These are phyloP conservation scores for Leptopilina clavipes DNA, from an alignment of 1,140 invertebrate species.

Conservation along the genomic window DNA sequence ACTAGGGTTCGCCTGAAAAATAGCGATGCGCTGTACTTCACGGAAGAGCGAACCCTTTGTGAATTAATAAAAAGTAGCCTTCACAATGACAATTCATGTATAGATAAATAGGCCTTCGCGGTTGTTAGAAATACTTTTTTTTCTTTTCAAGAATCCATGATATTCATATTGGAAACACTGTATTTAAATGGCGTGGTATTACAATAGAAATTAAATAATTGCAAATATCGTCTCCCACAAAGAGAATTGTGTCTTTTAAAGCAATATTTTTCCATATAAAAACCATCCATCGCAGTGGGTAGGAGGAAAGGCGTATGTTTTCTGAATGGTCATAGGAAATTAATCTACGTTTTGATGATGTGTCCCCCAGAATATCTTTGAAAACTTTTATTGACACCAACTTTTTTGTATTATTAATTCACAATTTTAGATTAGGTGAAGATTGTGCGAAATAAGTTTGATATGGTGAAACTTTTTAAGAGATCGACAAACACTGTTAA, in stretches of 20 bases:
- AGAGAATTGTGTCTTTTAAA: background rate
- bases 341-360: conserved; percentile 53
- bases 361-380: background rate
- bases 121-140: conserved; percentile 22
- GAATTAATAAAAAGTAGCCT: conserved; percentile 65
- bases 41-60: conserved; percentile 69
- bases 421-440: background rate
- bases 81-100: conserved; percentile 67
- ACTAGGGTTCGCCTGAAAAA: conserved; percentile 68
- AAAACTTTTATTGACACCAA: background rate
- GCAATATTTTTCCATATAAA: conserved; percentile 40
- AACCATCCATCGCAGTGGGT: conserved; percentile 39
- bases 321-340: conserved; percentile 62
- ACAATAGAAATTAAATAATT: conserved; percentile 2
- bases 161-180: background rate
- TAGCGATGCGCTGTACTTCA: conserved; percentile 65
- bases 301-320: conserved; percentile 61
- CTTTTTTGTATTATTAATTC: background rate
- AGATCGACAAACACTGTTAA: background rate
- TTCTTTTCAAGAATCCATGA: background rate
- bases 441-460: background rate
- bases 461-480: background rate
- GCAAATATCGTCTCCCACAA: background rate
- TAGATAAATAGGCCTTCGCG: conserved; percentile 47
- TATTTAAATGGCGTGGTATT: background rate